A percentile compares a stretch with the other conserved stretches of the same genome.
phyloP scores from a whole-genome alignment of 1,140 invertebrate genomes.

The Orussus abietinus region DNA sequence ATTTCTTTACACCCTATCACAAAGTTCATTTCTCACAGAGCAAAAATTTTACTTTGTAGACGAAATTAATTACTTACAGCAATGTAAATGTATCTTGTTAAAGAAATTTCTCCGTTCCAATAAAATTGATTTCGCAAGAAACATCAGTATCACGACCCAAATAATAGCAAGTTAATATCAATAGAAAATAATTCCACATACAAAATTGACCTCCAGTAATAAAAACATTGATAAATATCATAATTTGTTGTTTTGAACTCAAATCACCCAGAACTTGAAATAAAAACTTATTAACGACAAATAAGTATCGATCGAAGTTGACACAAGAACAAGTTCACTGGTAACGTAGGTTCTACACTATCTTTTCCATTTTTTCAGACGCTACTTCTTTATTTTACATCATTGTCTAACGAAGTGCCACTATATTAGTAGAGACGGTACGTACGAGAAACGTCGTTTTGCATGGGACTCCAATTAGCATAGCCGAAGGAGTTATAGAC shows the following conservation, averaged over 20 bases:
- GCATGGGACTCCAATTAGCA: slow-evolving; percentile 37
- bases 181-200: background rate
- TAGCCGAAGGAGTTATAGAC: slow-evolving; percentile 39
- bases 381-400: background rate
- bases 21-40: too few relatives aligned
- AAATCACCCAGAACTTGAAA: slow-evolving; percentile 10
- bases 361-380: background rate
- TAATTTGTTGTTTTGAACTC: slow-evolving; percentile 47
- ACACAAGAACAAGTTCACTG: too few relatives aligned
- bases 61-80: too few relatives aligned
- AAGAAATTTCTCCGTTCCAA: too few relatives aligned
- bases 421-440: too few relatives aligned
- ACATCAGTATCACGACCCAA: too few relatives aligned
- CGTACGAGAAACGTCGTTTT: slow-evolving; percentile 42
- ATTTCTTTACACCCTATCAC: too few relatives aligned
- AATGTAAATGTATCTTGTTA: too few relatives aligned
- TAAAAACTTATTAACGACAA: slow-evolving; percentile 1
- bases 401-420: background rate
- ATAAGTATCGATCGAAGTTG: slow-evolving; percentile 1
- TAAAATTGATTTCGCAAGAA: too few relatives aligned
- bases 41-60: too few relatives aligned
- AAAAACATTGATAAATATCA: slow-evolving; percentile 41
- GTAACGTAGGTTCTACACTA: background rate
- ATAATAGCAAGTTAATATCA: too few relatives aligned
- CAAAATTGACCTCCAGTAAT: too few relatives aligned